Conservation (phyloP, 2,113 vertebrate genomes). For the Caranx melampygus region DNA sequence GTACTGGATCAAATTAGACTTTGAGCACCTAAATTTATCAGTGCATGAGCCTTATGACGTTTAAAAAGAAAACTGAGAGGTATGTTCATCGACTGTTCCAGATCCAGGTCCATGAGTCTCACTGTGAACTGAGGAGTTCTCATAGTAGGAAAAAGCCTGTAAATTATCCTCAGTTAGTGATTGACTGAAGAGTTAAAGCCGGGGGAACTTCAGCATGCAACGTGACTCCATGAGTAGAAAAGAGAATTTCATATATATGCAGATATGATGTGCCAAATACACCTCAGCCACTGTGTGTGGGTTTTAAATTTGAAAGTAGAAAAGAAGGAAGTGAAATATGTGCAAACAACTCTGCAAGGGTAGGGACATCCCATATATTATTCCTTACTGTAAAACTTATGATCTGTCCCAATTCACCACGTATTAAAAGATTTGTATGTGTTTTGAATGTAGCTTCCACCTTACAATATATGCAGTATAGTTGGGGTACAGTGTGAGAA, state of each 20-base stretch:
- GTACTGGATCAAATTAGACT: constrained; percentile 70
- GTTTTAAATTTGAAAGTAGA: neutral
- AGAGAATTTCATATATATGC: constrained; percentile 24
- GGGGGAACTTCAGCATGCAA: constrained; percentile 5
- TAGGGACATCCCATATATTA: neutral
- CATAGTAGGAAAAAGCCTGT: constrained; percentile 32
- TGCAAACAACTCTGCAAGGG: neutral
- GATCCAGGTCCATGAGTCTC: constrained; percentile 8
- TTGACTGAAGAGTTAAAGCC: constrained; percentile 38
- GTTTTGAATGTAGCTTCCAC: neutral
- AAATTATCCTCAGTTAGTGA: constrained; percentile 49
- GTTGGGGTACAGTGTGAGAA: neutral
- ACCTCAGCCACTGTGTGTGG: neutral
- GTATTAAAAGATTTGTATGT: neutral
- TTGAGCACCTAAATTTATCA: constrained; percentile 62
- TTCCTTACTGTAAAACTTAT: too few species aligned
- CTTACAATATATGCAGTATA: neutral
- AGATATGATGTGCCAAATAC: neutral
- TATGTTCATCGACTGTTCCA: constrained; percentile 17
- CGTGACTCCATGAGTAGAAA: neutral
- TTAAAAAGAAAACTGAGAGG: constrained; percentile 53
- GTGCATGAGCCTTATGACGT: constrained; percentile 25
- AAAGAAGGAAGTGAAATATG: neutral
- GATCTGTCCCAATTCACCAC: neutral
- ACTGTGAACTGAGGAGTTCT: constrained; percentile 34